Evolutionary conservation across 2,888 invertebrate genomes (phyloP), one percentile per base, ranked within the genome.

Genomic region (Tetranychus piercei): DNA sequence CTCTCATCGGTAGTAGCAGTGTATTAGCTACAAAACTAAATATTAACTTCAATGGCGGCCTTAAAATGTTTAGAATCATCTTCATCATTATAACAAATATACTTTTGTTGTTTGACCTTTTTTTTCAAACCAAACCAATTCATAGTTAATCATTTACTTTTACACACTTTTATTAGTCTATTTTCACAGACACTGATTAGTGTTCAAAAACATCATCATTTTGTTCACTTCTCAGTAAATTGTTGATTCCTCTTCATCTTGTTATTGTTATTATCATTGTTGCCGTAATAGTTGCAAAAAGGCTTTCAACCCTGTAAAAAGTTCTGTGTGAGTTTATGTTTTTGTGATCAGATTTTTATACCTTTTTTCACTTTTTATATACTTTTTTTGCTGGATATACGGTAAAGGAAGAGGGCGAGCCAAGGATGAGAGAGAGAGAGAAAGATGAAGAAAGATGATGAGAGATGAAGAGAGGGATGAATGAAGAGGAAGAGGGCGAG

Each of bases 401-500:
- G 45, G 43, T n/a, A 45, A 72, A 45, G 20, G 72, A 69, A 23
- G 9, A 23, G 22, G 20, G 34, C 20, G 20, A 69, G 69, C 11
- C 55, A 23, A 69, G 69, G 11, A 8, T 20, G 69, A 67, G 67
- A 67, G 67, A 67, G 66, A 66, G 7, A 67, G 67, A 67, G 67
- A 69, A 22, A 44, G 44, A 18, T 66, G 66, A 66, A 6, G 20
- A 20, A 11, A 20, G 18, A 20, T 66, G 66, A 20, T 6, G n/a
- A 20, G 66, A 66, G 20, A 66, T 66, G 22, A 72, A 15, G 72
- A 72, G 72, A 34, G 43, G 43, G 44, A 72, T n/a, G 9, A 23
- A 44, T n/a, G 44, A 44, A 71, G n/a, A 71, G 43, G 44, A 44
- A 44, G 71, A 44, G n/a, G 45, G 43, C 20, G 72, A 45, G 72